Evolutionary conservation across 2,113 vertebrate genomes (phyloP).

Genomic region (Raja brachyura): DNA sequence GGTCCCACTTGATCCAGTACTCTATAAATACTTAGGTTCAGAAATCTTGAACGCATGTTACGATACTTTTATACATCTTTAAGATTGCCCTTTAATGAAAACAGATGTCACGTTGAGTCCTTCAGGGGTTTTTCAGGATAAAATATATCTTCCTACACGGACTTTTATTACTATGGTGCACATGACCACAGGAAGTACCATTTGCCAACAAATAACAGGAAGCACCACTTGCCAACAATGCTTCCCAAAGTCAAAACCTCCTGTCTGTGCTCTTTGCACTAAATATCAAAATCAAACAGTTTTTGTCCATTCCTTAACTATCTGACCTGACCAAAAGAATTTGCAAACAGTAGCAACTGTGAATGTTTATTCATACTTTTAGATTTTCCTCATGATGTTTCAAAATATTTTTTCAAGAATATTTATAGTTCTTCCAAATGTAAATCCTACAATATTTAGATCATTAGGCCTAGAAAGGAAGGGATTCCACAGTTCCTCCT

Average conservation of each 20-base stretch:
- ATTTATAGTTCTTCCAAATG: background rate
- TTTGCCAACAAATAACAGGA: slow-evolving; percentile 47
- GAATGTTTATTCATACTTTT: background rate
- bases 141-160: slow-evolving; percentile 1
- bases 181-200: slow-evolving; percentile 44
- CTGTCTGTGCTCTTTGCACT: slow-evolving; percentile 53
- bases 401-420: background rate
- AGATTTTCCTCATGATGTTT: background rate
- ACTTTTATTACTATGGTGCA: slow-evolving; percentile 22
- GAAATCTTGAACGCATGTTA: background rate
- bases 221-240: slow-evolving; percentile 50
- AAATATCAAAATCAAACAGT: slow-evolving; percentile 55
- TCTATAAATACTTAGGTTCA: background rate
- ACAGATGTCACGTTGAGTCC: background rate
- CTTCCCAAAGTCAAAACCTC: slow-evolving; percentile 51
- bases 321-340: slow-evolving; percentile 60
- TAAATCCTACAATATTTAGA: background rate
- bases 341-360: slow-evolving; percentile 60
- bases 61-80: background rate
- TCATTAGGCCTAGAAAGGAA: background rate
- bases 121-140: background rate
- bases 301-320: slow-evolving; percentile 53
- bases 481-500: background rate
- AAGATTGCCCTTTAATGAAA: background rate
- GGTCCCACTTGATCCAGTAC: too few relatives aligned